Evolutionary conservation across 1,140 invertebrate species (phyloP), one percentile per base, ranked within the genome.

Genomic region (Sarcophaga peregrina): DNA sequence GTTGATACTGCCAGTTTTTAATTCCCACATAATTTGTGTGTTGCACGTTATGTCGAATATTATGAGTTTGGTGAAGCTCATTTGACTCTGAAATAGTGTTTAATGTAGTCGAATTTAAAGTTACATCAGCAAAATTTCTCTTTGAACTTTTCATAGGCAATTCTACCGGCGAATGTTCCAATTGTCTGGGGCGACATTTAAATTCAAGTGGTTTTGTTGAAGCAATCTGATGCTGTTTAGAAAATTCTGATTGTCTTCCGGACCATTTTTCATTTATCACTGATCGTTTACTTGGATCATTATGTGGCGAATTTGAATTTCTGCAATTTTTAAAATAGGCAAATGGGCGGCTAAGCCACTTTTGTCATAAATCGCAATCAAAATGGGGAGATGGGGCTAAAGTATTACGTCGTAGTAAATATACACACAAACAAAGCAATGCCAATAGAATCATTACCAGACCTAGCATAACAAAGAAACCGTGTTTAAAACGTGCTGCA

Each of bases 1-100:
- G 86, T 86, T 90, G 88, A 84, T 90, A 90, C 82, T 90, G 88
- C 88, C 88, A 90, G 86, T 90, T 89, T 84, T 87, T 89, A 88
- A 90, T 84, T 85, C 86, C 88, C 87, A 88, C 76, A 85, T 85
- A 85, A 78, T 87, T 85, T 75, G 86, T 86, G 86, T 85, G 85
- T 87, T 89, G 85, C 84, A 85, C 72, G 86, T 84, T 68, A 76
- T 86, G 85, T 82, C 58, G 72, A 52, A 20, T 17, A 13, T 54
- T 78, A n/a, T 20, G 17, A 50, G 52, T 78, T 52, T 78, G 75
- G 13, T 50, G 75, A 9, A 11, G 15, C 48, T 37, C 52, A 50
- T 45, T 25, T 15, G 13, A n/a, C 45, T n/a, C 20, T 4, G 52
- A 54, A 52, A 48, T 62, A 83, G 82, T 84, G 81, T 73, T 48